Base-by-base conservation (phyloP, 1,140 invertebrate species). In the Papilio machaon region DNA sequence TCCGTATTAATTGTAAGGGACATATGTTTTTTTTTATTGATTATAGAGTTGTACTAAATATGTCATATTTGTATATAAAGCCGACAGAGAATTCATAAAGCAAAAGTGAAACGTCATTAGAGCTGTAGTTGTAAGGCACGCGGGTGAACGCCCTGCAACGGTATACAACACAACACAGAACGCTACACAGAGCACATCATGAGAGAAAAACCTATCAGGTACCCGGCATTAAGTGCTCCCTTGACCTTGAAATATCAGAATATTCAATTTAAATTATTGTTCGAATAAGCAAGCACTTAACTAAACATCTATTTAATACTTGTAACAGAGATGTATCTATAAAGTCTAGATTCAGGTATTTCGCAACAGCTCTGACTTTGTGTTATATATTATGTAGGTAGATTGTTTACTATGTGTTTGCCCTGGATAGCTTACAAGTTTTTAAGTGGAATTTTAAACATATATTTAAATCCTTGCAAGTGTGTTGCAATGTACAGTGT, bases 371-470 rank as follows among this genome's bases (percentile, higher is more conserved):
- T 19, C 73, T 46, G 46, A 43, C 46, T 9, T 19, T 58, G 54
- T 49, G 13, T 11, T 49, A 49, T 8, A 49, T 49, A 49, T 49
- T 30, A 38, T 46, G 2, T 23, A 47, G 19, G 17, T 13, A 74
- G 46, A 47, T 75, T 75, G 73, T 75, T 75, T 75, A 43, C 3
- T 43, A 75, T 49, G 73, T 19, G 9, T 75, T 74, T n/a, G 73
- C n/a, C 19, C 46, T 75, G 49, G 46, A 75, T 75, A 19, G 46
- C 8, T 75, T 75, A 49, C 73, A 75, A 75, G 38, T 75, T 75
- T 74, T 75, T 49, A 75, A 47, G 19, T 75, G 46, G 73, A n/a
- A 73, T 73, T 73, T n/a, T 73, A 73, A 43, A 73, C 19, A 46
- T n/a, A 43, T 43, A 43, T 38, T 75, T 49, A 46, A 75, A 46